Evolutionary conservation across 2,113 vertebrate species (phyloP).

Genomic region (Nyctereutes procyonoides): DNA sequence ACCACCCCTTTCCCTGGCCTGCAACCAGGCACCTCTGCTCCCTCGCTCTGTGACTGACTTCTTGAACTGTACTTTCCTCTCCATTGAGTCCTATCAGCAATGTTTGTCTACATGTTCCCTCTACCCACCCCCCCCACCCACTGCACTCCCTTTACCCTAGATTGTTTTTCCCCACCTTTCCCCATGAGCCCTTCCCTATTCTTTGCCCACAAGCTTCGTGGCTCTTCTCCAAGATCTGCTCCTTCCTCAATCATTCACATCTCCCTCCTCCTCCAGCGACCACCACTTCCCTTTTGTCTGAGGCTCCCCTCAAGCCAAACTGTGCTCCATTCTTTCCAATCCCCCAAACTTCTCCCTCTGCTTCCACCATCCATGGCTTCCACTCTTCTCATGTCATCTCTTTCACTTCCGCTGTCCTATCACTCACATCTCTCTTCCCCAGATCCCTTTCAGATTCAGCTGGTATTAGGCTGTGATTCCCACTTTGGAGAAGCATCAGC

Average conservation of each 20-base stretch:
- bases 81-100: neutral
- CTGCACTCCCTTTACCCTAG: neutral
- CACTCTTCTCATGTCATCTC: neutral
- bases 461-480: neutral
- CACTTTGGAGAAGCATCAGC: rapidly evolving
- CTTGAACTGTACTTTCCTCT: neutral
- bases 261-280: neutral
- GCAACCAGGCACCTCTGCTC: neutral
- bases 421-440: neutral
- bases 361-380: neutral
- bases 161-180: neutral
- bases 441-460: neutral
- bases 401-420: neutral
- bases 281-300: neutral
- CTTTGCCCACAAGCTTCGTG: neutral
- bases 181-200: neutral
- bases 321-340: neutral
- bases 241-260: neutral
- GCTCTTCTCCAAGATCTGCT: neutral
- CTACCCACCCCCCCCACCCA: no score
- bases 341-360: neutral
- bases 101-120: neutral
- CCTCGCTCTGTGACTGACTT: neutral
- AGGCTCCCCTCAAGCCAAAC: neutral
- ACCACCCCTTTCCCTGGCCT: neutral